A percentile compares a stretch with the other conserved stretches of the same genome.
phyloP scores from a whole-genome alignment of 2,797 vertebrate genomes.

The Gymnoscopelus microlampas region DNA sequence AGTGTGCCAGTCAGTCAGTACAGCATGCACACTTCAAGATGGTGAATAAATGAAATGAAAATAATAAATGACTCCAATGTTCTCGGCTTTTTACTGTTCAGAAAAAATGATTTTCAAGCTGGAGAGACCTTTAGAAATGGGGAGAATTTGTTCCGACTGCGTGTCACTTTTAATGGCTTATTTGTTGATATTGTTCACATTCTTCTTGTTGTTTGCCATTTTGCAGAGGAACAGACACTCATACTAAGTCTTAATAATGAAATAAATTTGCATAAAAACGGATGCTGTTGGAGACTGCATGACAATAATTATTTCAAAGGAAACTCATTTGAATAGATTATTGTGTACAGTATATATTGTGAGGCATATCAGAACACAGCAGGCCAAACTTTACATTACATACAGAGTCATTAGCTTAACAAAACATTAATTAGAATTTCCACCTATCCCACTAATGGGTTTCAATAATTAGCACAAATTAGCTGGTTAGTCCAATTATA shows the following conservation, averaged over 20 bases:
- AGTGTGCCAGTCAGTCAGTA: too few species aligned
- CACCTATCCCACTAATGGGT: constrained; percentile 29
- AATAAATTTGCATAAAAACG: constrained; percentile 56
- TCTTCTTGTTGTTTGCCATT: constrained; percentile 30
- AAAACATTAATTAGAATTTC: constrained; percentile 46
- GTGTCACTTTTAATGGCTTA: constrained; percentile 38
- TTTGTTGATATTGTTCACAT: constrained; percentile 46
- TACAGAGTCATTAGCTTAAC: constrained; percentile 26
- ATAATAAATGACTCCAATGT: constrained; percentile 42
- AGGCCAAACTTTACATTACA: constrained; percentile 28
- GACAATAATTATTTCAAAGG: constrained; percentile 53
- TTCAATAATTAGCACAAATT: constrained; percentile 49
- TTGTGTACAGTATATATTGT: constrained; percentile 12
- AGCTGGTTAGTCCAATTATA: constrained; percentile 23
- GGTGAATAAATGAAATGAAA: constrained; percentile 31
- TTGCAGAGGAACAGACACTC: constrained; percentile 23
- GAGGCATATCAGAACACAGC: constrained; percentile 34
- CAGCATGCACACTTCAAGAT: constrained; percentile 30
- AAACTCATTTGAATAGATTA: constrained; percentile 19
- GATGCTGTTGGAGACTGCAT: constrained; percentile 24
- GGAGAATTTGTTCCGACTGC: constrained; percentile 35
- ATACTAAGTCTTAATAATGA: constrained; percentile 39
- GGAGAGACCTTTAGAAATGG: constrained; percentile 30
- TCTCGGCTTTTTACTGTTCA: constrained; percentile 14
- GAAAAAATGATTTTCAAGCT: constrained; percentile 33